phyloP scores from a whole-genome alignment of 2,797 vertebrate species.

The Sternotherus odoratus region DNA sequence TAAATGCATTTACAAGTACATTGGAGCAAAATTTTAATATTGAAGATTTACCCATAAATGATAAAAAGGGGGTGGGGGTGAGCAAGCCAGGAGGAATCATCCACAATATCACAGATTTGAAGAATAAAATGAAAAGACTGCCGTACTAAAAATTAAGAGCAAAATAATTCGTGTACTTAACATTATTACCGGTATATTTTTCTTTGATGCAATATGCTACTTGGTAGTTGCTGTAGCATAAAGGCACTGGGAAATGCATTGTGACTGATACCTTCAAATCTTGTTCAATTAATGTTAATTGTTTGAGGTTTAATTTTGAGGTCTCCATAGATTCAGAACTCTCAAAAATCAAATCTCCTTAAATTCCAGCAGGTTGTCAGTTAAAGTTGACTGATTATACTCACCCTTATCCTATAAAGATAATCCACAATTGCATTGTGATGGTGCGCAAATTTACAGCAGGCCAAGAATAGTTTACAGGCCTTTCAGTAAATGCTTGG shows the following conservation, averaged over 20 bases:
- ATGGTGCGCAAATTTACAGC: conserved; percentile 42
- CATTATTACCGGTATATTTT: too few species aligned
- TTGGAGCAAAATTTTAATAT: neutral
- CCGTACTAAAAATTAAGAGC: neutral
- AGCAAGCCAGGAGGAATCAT: neutral
- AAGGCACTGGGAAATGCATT: conserved; percentile 26
- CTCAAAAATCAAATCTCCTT: conserved; percentile 59
- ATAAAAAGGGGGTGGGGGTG: too few species aligned
- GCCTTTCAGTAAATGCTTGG: conserved; percentile 48
- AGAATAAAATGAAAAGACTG: neutral
- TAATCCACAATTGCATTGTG: conserved; percentile 64
- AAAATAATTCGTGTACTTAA: neutral
- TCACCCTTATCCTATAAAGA: conserved; percentile 46
- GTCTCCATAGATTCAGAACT: conserved; percentile 51
- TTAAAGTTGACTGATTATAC: conserved; percentile 74
- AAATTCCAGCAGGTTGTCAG: conserved; percentile 64
- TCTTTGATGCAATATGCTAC: neutral
- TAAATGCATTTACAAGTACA: neutral
- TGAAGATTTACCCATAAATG: neutral
- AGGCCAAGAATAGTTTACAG: conserved; percentile 56
- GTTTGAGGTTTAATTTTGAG: conserved; percentile 51
- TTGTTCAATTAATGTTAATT: conserved; percentile 54
- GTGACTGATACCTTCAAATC: conserved; percentile 41
- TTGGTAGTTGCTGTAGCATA: neutral
- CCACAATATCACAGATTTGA: neutral